phyloP scores from a whole-genome alignment of 2,888 invertebrate species.

The Xanthorhoe designata region DNA sequence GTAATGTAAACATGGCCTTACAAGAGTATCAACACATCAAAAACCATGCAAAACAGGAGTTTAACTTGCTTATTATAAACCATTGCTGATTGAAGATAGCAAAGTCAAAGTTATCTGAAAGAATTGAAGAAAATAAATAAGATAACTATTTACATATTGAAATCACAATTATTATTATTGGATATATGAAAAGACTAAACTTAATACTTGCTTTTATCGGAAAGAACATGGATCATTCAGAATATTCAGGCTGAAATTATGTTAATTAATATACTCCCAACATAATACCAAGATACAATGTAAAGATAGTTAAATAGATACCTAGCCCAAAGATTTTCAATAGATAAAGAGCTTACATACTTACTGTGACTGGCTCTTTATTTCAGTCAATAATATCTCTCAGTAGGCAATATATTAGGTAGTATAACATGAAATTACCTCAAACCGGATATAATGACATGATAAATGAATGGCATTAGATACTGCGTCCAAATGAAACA shows the following conservation, averaged over 20 bases:
- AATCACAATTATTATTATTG: not conserved
- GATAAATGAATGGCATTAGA: slow-evolving; percentile 59
- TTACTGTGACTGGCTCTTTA: slow-evolving; percentile 2
- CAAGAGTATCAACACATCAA: not conserved
- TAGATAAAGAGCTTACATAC: not conserved
- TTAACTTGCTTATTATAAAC: slow-evolving; percentile 45
- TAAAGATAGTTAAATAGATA: slow-evolving; percentile 1
- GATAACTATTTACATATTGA: not conserved
- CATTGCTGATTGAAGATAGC: slow-evolving; percentile 31
- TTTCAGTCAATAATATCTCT: not conserved
- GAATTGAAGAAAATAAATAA: slow-evolving; percentile 13
- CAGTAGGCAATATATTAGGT: not conserved
- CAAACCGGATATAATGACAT: slow-evolving; percentile 64
- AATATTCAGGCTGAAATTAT: not conserved
- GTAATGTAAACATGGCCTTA: not conserved
- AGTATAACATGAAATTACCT: slow-evolving; percentile 60
- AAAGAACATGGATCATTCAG: not conserved
- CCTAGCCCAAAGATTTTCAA: not conserved
- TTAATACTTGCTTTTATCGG: not conserved
- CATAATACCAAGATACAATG: not conserved
- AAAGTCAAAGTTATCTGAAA: slow-evolving; percentile 41
- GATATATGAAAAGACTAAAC: not conserved
- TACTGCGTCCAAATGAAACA: slow-evolving; percentile 45
- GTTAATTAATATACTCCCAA: not conserved
- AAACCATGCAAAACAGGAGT: slow-evolving; percentile 18